These are phyloP conservation scores for Xiphorhynchus elegans DNA, from an alignment of 2,113 vertebrate genomes.

Conservation along the genomic window DNA sequence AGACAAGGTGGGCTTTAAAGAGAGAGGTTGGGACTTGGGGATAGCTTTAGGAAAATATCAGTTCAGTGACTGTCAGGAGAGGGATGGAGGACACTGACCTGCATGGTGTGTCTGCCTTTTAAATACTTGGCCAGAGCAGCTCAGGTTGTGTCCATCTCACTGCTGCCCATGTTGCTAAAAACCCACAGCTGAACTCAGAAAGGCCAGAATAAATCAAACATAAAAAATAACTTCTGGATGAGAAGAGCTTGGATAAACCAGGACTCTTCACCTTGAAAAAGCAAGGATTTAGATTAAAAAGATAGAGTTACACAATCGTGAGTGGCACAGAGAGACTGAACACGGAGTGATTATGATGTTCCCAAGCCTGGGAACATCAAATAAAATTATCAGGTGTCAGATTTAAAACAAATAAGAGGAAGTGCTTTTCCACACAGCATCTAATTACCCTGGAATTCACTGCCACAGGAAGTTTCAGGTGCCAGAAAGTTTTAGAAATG, in stretches of 20 bases:
- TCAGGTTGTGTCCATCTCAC: neutral
- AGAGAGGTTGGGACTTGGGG: neutral
- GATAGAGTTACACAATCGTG: neutral
- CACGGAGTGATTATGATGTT: neutral
- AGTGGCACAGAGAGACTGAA: neutral
- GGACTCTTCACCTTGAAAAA: neutral
- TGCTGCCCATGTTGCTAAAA: neutral
- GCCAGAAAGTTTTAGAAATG: neutral
- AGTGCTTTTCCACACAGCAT: neutral
- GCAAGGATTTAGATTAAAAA: neutral
- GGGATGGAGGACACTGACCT: neutral
- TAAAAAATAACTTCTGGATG: neutral
- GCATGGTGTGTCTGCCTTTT: rapidly evolving
- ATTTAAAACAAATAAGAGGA: slow-evolving; percentile 19
- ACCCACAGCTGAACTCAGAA: neutral
- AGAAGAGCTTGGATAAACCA: neutral
- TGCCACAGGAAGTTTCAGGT: neutral
- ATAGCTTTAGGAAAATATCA: neutral
- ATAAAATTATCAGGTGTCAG: neutral
- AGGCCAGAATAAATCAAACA: neutral
- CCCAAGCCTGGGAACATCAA: neutral
- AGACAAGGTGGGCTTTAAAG: neutral
- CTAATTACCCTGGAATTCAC: neutral
- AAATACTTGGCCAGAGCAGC: neutral
- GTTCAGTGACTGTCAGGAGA: neutral